These are phyloP conservation scores for Pachymerium ferrugineum DNA, from an alignment of 2,888 invertebrate genomes.

Conservation along the genomic window DNA sequence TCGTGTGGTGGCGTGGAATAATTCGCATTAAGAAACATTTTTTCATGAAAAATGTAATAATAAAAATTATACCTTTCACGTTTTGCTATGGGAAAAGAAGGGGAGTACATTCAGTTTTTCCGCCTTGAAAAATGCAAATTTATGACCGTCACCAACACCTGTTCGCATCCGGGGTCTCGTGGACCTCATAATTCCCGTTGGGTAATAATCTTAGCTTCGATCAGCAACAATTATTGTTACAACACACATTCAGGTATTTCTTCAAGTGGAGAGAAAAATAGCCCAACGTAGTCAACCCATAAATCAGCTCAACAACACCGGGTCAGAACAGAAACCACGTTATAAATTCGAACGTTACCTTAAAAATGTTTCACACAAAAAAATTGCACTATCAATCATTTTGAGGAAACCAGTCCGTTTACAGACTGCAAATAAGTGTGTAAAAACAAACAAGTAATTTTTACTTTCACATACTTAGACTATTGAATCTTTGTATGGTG, in stretches of 20 bases:
- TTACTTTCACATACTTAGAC: too few species aligned
- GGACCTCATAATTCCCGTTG: slow-evolving; percentile 20
- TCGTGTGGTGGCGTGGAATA: slow-evolving; percentile 25
- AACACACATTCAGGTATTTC: neutral
- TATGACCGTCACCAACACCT: slow-evolving; percentile 25
- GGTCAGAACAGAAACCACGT: neutral
- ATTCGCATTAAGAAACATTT: slow-evolving; percentile 27
- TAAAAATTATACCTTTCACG: slow-evolving; percentile 17
- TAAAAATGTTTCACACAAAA: neutral
- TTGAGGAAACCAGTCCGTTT: neutral
- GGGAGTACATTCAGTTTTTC: slow-evolving; percentile 4
- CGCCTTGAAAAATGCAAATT: slow-evolving; percentile 4
- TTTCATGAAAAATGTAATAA: slow-evolving; percentile 18
- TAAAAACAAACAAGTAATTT: too few species aligned
- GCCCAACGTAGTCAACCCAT: neutral
- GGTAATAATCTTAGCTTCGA: slow-evolving; percentile 1
- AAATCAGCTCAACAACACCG: neutral
- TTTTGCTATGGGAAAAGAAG: slow-evolving; percentile 14
- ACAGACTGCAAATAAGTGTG: too few species aligned
- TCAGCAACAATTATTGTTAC: slow-evolving; percentile 24
- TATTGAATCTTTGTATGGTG: too few species aligned
- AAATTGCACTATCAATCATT: neutral
- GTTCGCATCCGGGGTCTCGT: slow-evolving; percentile 9
- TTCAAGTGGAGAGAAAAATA: neutral
- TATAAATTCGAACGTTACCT: neutral